phyloP scores from a whole-genome alignment of 2,113 vertebrate genomes.

The Cervus canadensis region DNA sequence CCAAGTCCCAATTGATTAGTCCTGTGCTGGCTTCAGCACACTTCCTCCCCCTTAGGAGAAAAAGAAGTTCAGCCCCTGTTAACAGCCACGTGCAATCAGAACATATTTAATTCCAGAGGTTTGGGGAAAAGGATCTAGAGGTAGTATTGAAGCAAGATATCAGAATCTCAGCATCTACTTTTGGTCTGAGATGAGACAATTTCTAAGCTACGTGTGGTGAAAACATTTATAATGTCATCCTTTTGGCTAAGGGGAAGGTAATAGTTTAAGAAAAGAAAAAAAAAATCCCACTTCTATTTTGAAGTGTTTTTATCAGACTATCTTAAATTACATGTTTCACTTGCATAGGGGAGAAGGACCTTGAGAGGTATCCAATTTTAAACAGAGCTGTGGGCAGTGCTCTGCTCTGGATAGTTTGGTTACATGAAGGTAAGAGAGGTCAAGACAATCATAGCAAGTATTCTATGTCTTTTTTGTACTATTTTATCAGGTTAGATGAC shows the following conservation, averaged over 20 bases:
- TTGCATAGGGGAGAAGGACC: neutral
- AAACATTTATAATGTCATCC: slow-evolving; percentile 2
- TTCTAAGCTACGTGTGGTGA: neutral
- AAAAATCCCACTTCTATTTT: slow-evolving; percentile 27
- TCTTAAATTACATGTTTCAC: neutral
- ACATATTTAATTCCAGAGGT: slow-evolving; percentile 36
- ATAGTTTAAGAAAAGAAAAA: neutral
- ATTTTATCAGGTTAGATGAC: neutral
- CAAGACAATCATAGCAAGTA: neutral
- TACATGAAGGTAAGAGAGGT: neutral
- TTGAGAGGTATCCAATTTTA: neutral
- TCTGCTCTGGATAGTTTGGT: neutral
- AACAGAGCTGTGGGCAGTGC: neutral
- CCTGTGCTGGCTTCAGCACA: neutral
- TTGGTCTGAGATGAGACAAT: neutral
- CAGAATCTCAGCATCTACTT: neutral
- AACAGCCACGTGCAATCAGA: neutral
- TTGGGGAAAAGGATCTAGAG: neutral
- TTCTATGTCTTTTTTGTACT: neutral
- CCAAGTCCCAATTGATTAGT: neutral
- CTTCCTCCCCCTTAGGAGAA: neutral
- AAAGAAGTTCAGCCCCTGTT: neutral
- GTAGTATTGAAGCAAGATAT: neutral
- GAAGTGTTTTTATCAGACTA: neutral
- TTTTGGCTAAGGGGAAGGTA: neutral